Conservation (phyloP, 2,888 invertebrate species). For the Trissonchulus latispiculum region DNA sequence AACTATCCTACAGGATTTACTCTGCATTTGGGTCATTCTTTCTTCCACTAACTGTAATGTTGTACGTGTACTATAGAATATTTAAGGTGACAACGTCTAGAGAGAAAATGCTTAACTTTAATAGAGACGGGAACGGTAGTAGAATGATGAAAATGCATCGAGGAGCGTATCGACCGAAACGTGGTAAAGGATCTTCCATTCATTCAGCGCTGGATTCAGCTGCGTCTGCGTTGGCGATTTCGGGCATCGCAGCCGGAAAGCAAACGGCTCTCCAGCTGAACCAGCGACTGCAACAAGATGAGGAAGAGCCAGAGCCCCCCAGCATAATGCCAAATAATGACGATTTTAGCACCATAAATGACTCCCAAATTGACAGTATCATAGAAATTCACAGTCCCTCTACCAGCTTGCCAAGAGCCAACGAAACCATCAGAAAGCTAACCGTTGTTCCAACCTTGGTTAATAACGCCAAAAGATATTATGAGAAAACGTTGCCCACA, state of each 20-base stretch:
- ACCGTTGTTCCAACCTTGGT: background rate
- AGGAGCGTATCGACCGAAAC: background rate
- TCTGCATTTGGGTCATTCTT: conserved; percentile 49
- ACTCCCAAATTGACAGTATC: background rate
- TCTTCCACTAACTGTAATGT: conserved; percentile 46
- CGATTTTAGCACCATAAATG: background rate
- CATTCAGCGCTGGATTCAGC: background rate
- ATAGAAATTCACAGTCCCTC: background rate
- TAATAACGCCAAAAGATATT: background rate
- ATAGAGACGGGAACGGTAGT: background rate
- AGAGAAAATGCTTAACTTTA: conserved; percentile 19
- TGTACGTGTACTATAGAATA: conserved; percentile 45
- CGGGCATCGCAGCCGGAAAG: background rate
- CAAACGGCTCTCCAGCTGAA: background rate
- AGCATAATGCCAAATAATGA: background rate
- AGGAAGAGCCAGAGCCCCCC: background rate
- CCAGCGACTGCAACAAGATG: background rate
- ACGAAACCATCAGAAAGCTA: background rate
- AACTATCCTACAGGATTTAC: conserved; percentile 44
- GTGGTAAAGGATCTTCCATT: background rate
- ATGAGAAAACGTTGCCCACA: background rate
- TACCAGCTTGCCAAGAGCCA: background rate
- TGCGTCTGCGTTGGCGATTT: background rate
- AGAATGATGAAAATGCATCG: conserved; percentile 13
- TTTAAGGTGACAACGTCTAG: conserved; percentile 38